Evolutionary conservation across 2,888 invertebrate species (phyloP).

Genomic region (Tetranychus piercei): DNA sequence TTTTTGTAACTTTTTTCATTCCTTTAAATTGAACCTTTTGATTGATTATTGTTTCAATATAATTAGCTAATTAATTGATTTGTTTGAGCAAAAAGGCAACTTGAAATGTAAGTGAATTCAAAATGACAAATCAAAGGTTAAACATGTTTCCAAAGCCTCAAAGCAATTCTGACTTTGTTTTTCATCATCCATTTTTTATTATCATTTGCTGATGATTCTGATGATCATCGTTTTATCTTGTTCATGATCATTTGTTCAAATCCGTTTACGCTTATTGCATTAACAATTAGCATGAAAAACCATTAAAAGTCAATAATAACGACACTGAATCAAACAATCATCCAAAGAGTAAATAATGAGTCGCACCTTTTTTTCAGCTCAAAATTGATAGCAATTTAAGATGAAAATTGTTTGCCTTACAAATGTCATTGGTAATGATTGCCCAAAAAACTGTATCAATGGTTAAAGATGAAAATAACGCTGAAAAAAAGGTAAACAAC

Average conservation of each 20-base stretch:
- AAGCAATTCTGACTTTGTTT: too few species aligned
- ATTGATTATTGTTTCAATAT: too few species aligned
- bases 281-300: background rate
- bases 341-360: background rate
- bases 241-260: background rate
- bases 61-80: too few species aligned
- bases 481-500: background rate
- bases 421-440: background rate
- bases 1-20: too few species aligned
- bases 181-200: too few species aligned
- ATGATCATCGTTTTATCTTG: background rate
- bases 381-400: background rate
- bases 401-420: background rate
- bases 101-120: too few species aligned
- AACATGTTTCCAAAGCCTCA: too few species aligned
- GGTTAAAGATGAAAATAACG: background rate
- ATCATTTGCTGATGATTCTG: background rate
- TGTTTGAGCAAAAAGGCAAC: too few species aligned
- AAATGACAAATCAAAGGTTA: too few species aligned
- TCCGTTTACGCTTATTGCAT: background rate
- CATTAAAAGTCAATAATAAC: background rate
- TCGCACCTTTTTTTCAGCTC: background rate
- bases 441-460: background rate
- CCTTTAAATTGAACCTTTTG: too few species aligned
- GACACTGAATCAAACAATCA: background rate